Percentiles rank a stretch among this genome's conserved stretches.
phyloP scores from a whole-genome alignment of 2,113 vertebrate genomes.

The Salvator merianae region DNA sequence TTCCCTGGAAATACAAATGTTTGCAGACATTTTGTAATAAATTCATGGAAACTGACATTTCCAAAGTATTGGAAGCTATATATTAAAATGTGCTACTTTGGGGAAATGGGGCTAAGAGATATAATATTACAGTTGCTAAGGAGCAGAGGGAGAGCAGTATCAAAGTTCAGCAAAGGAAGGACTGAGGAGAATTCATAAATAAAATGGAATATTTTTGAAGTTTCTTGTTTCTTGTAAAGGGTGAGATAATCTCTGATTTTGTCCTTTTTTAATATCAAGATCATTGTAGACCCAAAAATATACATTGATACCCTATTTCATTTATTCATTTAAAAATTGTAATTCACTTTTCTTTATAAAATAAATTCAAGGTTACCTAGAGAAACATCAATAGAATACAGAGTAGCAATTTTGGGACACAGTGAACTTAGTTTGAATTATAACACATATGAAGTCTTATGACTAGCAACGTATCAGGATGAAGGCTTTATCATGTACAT shows the following conservation, averaged over 20 bases:
- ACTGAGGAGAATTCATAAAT: accelerated
- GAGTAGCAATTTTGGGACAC: background rate
- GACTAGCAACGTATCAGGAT: too few species aligned
- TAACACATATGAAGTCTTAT: too few species aligned
- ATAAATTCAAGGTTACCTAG: background rate
- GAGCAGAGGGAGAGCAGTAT: accelerated
- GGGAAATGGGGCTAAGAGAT: slow-evolving; percentile 1
- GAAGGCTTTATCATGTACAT: too few species aligned
- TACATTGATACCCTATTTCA: background rate
- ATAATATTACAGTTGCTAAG: slow-evolving; percentile 7
- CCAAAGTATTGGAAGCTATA: slow-evolving; percentile 2
- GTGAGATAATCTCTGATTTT: background rate
- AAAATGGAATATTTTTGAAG: background rate
- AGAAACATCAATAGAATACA: background rate
- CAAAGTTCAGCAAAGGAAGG: background rate
- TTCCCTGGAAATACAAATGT: slow-evolving; percentile 45
- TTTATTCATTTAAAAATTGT: background rate
- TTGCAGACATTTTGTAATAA: slow-evolving; percentile 42
- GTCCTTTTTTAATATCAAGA: background rate
- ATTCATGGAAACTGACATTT: slow-evolving; percentile 7
- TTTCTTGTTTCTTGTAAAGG: background rate
- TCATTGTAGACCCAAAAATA: background rate
- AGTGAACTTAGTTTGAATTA: too few species aligned
- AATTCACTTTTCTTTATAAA: background rate
- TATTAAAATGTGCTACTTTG: slow-evolving; percentile 8